A percentile compares a stretch with the other conserved stretches of the same genome.
Evolutionary conservation across 2,797 vertebrate genomes (phyloP).

Genomic region (Fringilla coelebs): DNA sequence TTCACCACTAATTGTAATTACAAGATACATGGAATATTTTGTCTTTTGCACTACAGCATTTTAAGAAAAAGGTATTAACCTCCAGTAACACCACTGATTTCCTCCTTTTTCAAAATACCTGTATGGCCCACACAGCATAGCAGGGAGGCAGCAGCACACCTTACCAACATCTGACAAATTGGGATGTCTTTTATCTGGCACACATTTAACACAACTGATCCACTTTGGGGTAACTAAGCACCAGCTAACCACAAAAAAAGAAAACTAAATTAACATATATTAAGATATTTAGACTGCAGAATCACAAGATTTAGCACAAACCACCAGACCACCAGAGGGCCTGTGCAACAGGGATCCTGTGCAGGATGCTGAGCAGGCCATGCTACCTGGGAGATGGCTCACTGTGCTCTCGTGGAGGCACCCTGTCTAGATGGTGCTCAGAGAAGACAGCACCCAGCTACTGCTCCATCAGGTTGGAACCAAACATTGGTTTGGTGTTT

Average conservation of each 20-base stretch:
- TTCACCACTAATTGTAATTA: neutral
- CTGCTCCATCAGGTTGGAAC: neutral
- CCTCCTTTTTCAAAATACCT: neutral
- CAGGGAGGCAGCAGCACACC: no score
- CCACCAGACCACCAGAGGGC: neutral
- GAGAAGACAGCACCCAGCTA: neutral
- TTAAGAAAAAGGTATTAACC: neutral
- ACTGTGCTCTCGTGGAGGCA: neutral
- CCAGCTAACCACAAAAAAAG: neutral
- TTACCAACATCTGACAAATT: no score
- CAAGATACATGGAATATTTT: neutral
- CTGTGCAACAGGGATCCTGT: neutral
- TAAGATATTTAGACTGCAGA: neutral
- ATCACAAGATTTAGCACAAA: neutral
- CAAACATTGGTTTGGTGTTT: neutral
- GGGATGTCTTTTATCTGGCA: no score
- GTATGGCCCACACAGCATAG: rapidly evolving
- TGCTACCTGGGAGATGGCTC: neutral
- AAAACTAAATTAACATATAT: neutral
- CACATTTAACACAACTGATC: no score
- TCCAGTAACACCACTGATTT: neutral
- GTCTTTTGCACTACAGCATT: neutral
- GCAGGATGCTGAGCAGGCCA: neutral
- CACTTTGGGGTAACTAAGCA: no score
- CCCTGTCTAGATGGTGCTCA: neutral